phyloP scores from a whole-genome alignment of 1,140 invertebrate genomes.

The Battus philenor region DNA sequence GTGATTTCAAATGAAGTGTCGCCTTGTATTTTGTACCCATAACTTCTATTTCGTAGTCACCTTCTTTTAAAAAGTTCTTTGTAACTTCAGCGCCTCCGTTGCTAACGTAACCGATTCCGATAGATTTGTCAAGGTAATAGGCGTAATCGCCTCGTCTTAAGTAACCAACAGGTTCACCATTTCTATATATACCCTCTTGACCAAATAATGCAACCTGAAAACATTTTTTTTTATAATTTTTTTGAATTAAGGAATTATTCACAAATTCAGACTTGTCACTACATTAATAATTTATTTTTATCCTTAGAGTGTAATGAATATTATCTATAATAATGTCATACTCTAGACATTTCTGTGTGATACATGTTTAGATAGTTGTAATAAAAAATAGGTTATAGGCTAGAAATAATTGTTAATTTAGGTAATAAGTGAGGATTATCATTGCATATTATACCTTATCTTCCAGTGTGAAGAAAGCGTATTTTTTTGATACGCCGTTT shows the following conservation, averaged over 20 bases:
- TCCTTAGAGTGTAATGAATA: no score
- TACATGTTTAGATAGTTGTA: no score
- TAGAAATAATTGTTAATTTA: no score
- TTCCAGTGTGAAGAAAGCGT: conserved; percentile 84
- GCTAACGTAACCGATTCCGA: conserved; percentile 77
- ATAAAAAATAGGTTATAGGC: no score
- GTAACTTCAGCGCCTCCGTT: conserved; percentile 76
- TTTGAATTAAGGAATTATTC: no score
- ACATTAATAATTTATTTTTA: no score
- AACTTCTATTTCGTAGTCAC: conserved; percentile 87
- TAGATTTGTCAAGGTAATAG: conserved; percentile 82
- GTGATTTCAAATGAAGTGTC: conserved; percentile 81
- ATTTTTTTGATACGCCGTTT: conserved; percentile 83
- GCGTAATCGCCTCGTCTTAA: conserved; percentile 88
- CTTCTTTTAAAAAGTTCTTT: conserved; percentile 81
- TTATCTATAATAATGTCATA: no score
- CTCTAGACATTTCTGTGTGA: no score
- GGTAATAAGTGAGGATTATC: not conserved
- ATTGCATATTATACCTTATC: conserved; percentile 73
- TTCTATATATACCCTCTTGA: conserved; percentile 88
- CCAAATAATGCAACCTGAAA: conserved; percentile 84
- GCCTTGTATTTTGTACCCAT: conserved; percentile 85
- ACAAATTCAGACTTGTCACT: no score
- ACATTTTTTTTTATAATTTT: no score
- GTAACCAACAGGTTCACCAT: conserved; percentile 86